A percentile compares a stretch with the other conserved stretches of the same genome.
Conservation (phyloP, 1,140 invertebrate species). For the Delia radicum region DNA sequence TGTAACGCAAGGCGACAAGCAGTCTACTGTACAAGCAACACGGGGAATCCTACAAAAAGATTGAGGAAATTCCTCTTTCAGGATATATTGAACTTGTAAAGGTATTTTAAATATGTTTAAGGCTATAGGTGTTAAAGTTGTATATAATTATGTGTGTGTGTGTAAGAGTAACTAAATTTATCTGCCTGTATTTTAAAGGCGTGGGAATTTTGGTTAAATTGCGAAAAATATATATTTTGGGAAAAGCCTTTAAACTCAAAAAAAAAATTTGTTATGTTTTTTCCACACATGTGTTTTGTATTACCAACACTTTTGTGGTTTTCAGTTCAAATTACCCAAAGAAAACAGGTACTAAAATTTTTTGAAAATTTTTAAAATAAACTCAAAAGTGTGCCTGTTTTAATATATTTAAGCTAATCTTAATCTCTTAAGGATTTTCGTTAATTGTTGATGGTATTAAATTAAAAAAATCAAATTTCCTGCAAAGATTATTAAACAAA, state of each 20-base stretch:
- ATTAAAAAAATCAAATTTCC: slow-evolving; percentile 47
- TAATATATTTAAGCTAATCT: too few relatives aligned
- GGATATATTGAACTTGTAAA: too few relatives aligned
- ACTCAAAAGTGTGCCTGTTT: neutral
- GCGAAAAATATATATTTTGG: neutral
- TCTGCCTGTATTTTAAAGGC: too few relatives aligned
- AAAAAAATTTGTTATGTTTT: neutral
- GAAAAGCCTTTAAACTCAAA: neutral
- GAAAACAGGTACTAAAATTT: neutral
- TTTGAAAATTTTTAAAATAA: neutral
- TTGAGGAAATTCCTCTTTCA: neutral
- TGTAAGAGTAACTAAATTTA: neutral
- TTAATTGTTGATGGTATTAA: slow-evolving; percentile 54
- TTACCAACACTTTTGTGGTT: slow-evolving; percentile 18
- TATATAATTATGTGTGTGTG: neutral
- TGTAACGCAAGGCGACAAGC: neutral
- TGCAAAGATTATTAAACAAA: neutral
- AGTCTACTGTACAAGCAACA: neutral
- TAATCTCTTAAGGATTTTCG: neutral
- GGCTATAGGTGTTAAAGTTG: too few relatives aligned
- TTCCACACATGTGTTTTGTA: slow-evolving; percentile 28
- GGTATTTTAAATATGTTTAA: too few relatives aligned
- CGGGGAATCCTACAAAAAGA: neutral
- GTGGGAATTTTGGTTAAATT: slow-evolving; percentile 1
- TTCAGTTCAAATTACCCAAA: neutral